Percentiles rank a stretch among this genome's conserved stretches.
These are phyloP conservation scores for Lydus trimaculatus DNA, from an alignment of 2,888 invertebrate genomes.

Conservation along the genomic window DNA sequence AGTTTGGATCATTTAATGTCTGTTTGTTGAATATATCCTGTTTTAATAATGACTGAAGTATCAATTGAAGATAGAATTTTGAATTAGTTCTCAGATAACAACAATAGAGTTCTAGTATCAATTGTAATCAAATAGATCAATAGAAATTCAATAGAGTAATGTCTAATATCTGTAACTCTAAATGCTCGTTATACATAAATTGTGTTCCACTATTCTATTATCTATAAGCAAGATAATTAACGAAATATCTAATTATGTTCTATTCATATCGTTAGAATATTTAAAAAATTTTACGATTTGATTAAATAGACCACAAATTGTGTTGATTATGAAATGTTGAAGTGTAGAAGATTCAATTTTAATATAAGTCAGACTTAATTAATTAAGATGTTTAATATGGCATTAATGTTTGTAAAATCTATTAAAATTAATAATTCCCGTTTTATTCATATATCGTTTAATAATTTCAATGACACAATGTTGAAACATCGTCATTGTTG, in stretches of 20 bases:
- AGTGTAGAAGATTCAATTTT: slow-evolving; percentile 1
- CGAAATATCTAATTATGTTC: background rate
- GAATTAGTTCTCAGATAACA: background rate
- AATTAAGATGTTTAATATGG: background rate
- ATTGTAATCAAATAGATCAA: background rate
- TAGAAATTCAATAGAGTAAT: too few species aligned
- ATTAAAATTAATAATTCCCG: background rate
- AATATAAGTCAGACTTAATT: slow-evolving; percentile 11
- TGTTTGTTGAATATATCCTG: background rate
- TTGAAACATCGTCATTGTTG: background rate
- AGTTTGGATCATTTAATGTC: background rate
- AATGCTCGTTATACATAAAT: background rate
- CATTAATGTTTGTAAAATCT: slow-evolving; percentile 8
- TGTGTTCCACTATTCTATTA: background rate
- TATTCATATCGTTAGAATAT: background rate
- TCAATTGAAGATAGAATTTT: background rate
- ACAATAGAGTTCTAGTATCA: background rate
- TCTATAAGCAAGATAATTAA: background rate
- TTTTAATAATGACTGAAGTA: background rate
- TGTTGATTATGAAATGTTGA: background rate
- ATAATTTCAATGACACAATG: slow-evolving; percentile 17
- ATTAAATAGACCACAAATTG: background rate
- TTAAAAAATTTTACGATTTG: background rate
- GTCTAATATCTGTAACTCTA: background rate
- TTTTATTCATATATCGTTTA: background rate